These are phyloP conservation scores for Aulostomus chinensis DNA, from an alignment of 2,797 vertebrate species.

Conservation along the genomic window DNA sequence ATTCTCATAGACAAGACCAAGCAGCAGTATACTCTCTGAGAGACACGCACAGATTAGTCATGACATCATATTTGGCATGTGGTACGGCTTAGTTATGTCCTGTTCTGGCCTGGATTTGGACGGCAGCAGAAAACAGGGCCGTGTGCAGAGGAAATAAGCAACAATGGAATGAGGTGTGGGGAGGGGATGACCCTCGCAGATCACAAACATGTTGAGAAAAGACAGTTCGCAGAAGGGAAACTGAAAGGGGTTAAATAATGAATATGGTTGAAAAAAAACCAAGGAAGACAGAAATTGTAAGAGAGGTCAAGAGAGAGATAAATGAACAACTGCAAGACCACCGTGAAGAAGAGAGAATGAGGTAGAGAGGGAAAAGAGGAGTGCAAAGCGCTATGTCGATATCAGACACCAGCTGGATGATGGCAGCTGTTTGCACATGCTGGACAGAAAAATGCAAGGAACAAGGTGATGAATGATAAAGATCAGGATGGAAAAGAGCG, in stretches of 20 bases:
- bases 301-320: too few species aligned
- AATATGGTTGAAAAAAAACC: too few species aligned
- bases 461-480: too few species aligned
- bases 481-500: too few species aligned
- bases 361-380: conserved; percentile 2
- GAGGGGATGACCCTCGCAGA: conserved; percentile 46
- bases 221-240: conserved; percentile 27
- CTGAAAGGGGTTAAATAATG: too few species aligned
- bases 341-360: too few species aligned
- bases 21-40: conserved; percentile 18
- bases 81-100: conserved; percentile 64
- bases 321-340: too few species aligned
- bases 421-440: conserved; percentile 67
- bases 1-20: conserved; percentile 23
- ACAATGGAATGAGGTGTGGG: conserved; percentile 64
- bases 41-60: conserved; percentile 41
- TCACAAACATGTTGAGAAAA: conserved; percentile 49
- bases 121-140: conserved; percentile 51
- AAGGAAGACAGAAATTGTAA: too few species aligned
- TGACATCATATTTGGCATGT: conserved; percentile 77
- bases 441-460: conserved; percentile 49
- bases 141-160: conserved; percentile 73
- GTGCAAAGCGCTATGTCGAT: conserved; percentile 32
- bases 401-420: too few species aligned
- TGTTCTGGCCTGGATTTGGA: conserved; percentile 70